These are phyloP conservation scores for Chaetorhynchus papuensis DNA, from an alignment of 2,113 vertebrate genomes.

Conservation along the genomic window DNA sequence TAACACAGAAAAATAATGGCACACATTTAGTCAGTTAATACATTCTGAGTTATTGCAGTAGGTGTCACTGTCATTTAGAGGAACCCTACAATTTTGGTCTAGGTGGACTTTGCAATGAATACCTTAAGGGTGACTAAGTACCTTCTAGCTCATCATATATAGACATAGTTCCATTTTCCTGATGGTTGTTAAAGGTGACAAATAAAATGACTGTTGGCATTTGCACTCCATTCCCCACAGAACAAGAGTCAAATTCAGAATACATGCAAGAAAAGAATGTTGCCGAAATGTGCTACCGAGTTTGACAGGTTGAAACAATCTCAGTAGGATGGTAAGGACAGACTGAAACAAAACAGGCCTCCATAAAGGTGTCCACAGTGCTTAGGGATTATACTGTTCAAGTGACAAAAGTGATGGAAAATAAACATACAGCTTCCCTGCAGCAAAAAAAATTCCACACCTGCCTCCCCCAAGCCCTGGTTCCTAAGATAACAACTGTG, in stretches of 20 bases:
- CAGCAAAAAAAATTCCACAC: background rate
- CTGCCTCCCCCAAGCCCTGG: fast-evolving
- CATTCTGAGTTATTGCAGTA: background rate
- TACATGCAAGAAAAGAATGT: conserved; percentile 23
- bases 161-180: conserved; percentile 22
- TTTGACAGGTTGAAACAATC: conserved; percentile 46
- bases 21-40: background rate
- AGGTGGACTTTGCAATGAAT: background rate
- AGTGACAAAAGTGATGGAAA: background rate
- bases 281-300: background rate
- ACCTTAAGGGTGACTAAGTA: background rate
- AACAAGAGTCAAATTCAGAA: conserved; percentile 58
- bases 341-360: conserved; percentile 21
- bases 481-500: background rate
- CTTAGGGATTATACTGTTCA: background rate
- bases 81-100: background rate
- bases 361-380: background rate
- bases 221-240: conserved; percentile 32
- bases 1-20: background rate
- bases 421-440: background rate
- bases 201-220: conserved; percentile 53
- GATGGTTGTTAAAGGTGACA: conserved; percentile 52
- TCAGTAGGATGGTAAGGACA: background rate
- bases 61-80: background rate
- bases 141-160: background rate